Evolutionary conservation across 2,888 invertebrate species (phyloP).

Genomic region (Melikaiella ostensackeni): DNA sequence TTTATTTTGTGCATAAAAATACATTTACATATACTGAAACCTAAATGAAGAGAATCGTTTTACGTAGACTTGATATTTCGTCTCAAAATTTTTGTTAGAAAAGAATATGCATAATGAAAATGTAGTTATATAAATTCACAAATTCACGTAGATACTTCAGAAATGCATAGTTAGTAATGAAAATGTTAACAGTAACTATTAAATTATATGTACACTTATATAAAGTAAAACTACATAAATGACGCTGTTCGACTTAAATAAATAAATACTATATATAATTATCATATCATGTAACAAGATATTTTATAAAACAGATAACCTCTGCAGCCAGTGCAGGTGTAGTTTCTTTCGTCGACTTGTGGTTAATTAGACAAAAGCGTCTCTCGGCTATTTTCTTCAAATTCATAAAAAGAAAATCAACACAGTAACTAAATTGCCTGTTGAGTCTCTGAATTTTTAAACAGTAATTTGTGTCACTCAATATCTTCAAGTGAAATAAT

Average conservation of each 20-base stretch:
- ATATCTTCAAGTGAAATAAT: background rate
- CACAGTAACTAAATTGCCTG: background rate
- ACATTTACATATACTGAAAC: constrained; percentile 9
- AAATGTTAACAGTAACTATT: background rate
- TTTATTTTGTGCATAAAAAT: constrained; percentile 39
- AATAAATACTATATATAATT: constrained; percentile 15
- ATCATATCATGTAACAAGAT: background rate
- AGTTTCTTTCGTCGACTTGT: constrained; percentile 11
- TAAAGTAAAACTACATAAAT: constrained; percentile 13
- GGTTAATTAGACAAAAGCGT: background rate
- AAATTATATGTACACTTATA: constrained; percentile 18
- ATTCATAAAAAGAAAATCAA: background rate
- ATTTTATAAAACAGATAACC: constrained; percentile 12
- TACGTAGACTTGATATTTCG: background rate
- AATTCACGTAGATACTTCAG: background rate
- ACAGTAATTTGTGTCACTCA: background rate
- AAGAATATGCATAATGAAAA: background rate
- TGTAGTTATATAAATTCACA: background rate
- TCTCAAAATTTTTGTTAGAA: background rate
- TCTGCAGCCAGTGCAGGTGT: constrained; percentile 4
- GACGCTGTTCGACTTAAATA: background rate
- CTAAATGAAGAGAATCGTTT: background rate
- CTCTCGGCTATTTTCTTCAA: background rate
- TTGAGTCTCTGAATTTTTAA: background rate
- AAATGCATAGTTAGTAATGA: background rate